These are phyloP conservation scores for Otolemur crassicaudatus DNA, from an alignment of 2,797 vertebrate species.

Conservation along the genomic window DNA sequence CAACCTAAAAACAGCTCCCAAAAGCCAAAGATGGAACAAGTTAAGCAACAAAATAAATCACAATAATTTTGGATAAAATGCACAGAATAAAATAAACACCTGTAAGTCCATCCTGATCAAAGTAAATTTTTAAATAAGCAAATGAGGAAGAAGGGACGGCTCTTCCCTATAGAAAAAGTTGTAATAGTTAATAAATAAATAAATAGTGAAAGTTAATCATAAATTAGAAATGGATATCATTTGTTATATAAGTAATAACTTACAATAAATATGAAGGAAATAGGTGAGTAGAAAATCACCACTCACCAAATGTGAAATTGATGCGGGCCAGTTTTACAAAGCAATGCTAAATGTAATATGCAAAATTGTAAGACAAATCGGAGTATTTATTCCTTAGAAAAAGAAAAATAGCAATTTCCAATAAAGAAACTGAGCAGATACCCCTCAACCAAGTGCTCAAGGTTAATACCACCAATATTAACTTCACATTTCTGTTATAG, in stretches of 20 bases:
- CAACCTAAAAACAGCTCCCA: not conserved
- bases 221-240: no score
- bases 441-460: not conserved
- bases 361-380: not conserved
- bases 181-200: no score
- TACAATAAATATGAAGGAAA: not conserved
- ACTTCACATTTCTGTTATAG: not conserved
- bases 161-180: not conserved
- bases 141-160: not conserved
- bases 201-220: no score
- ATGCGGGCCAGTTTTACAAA: not conserved
- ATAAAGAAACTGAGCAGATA: not conserved
- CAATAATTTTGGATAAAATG: not conserved
- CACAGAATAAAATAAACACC: not conserved
- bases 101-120: not conserved
- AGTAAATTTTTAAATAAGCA: not conserved
- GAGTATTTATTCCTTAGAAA: not conserved
- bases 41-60: not conserved
- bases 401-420: not conserved
- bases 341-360: rapidly evolving
- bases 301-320: not conserved
- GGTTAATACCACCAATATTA: not conserved
- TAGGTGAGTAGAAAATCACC: not conserved
- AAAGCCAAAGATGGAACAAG: not conserved
- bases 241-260: no score